Base-by-base conservation (phyloP, 1,140 invertebrate species). In the Macrocentrus cingulum region DNA sequence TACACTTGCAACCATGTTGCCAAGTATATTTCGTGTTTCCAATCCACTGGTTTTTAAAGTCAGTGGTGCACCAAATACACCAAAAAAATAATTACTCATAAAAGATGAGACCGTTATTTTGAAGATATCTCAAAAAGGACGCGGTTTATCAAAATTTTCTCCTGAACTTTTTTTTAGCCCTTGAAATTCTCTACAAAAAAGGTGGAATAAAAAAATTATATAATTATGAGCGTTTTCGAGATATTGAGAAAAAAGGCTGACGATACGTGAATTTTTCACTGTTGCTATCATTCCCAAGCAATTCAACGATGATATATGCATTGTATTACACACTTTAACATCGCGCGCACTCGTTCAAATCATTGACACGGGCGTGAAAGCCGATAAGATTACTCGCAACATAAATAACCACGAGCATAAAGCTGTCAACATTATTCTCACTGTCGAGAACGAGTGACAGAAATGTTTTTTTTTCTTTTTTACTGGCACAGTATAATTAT, bases 21-120 rank as follows among this genome's bases (percentile, higher is more conserved):
- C 93, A 9, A 89, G 87, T 66, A 94, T 95, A 65, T 96, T 96
- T 74, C 84, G 93, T 59, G 87, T 95, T 23, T 94, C 92, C 0
- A 95, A 96, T 83, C 91, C 94, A 32, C 78, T 92, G 46, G 85
- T 89, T 44, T 82, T 88, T 53, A 86, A 85, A 73, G 79, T 80
- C 3, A 76, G 71, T 20, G 75, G 70, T 41, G 75, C 72, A 9
- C 76, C 75, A 15, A 75, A 80, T 61, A 80, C 77, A 9, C 75
- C 78, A 7, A 80, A 81, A 71, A 80, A 77, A 56, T 80, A 53
- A 75, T 63, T 13, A 29, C 25, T 29, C 25, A 29, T 9, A 9
- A 29, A 9, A 29, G 9, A n/a, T n/a, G n/a, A n/a, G n/a, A n/a
- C n/a, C n/a, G n/a, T n/a, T n/a, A n/a, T n/a, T n/a, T n/a, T n/a